phyloP scores from a whole-genome alignment of 2,888 invertebrate species.

The Diaphora mendica region DNA sequence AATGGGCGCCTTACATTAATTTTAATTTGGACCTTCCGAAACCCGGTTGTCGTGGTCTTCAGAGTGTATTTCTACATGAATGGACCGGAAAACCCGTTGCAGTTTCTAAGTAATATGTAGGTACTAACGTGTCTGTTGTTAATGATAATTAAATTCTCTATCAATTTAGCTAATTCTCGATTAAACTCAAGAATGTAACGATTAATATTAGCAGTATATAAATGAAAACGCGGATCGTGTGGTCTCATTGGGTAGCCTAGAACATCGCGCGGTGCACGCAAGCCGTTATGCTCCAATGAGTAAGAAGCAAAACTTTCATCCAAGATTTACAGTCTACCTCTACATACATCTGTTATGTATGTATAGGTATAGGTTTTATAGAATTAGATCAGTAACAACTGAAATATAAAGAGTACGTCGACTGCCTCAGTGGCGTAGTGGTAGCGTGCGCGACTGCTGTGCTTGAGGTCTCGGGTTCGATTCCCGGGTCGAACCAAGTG shows the following conservation, averaged over 20 bases:
- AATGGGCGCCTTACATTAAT: constrained; percentile 20
- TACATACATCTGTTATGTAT: too few species aligned
- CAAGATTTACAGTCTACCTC: constrained; percentile 51
- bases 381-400: neutral
- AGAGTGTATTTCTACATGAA: neutral
- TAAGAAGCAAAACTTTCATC: constrained; percentile 60
- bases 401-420: neutral
- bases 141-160: neutral
- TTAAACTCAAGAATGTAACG: constrained; percentile 9
- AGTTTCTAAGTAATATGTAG: neutral
- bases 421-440: too few species aligned
- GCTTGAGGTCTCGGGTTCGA: too few species aligned
- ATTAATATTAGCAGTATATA: constrained; percentile 28
- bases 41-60: neutral
- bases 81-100: neutral
- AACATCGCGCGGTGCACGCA: constrained; percentile 55
- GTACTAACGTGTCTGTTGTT: neutral
- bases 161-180: neutral
- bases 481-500: too few species aligned
- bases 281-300: constrained; percentile 54
- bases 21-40: neutral
- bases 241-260: constrained; percentile 62
- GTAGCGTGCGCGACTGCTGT: too few species aligned
- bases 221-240: constrained; percentile 35
- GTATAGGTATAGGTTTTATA: constrained; percentile 17